Evolutionary conservation across 2,888 invertebrate genomes (phyloP), one percentile per base, ranked within the genome.

Genomic region (Apamea anceps): DNA sequence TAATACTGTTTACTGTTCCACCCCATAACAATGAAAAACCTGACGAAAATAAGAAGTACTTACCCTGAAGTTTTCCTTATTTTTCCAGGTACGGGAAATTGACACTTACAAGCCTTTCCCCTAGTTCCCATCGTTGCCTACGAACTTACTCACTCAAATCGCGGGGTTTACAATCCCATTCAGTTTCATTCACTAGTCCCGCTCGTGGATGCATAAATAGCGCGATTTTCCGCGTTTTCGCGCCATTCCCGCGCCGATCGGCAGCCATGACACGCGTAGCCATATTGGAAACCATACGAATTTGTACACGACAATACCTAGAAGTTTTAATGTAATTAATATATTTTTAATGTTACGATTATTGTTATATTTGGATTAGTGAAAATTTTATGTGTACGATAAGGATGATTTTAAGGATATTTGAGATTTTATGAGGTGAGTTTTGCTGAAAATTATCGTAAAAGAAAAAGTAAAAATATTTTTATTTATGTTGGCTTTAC

Each of bases 191-290:
- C 92, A 92, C 84, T 70, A 87, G 74, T 81, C 73, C 80, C 60
- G 78, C 65, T 74, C 68, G 79, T 87, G 86, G 86, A 75, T 80
- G 89, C 93, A 94, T 95, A 94, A 93, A 95, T 93, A 94, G 81
- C 75, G 78, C 82, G 86, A 85, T 87, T 90, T 90, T 88, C 86
- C 82, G 84, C 74, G 72, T 87, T 93, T 95, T 94, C 94, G 91
- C 93, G 94, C 93, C 95, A 96, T 94, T 95, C 92, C 85, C 89
- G 89, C 90, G 90, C 79, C 89, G 88, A 87, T 75, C 89, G 87
- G 87, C 93, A 87, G 91, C 89, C 90, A 90, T 92, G 91, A 84
- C 87, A 84, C 86, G 80, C 89, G 91, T 72, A 78, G 86, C 80
- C 81, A 83, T 88, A 51, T 90, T 88, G 80, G 32, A 79, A 77